These are phyloP conservation scores for Hymenopus coronatus DNA, from an alignment of 2,888 invertebrate genomes.

Conservation along the genomic window DNA sequence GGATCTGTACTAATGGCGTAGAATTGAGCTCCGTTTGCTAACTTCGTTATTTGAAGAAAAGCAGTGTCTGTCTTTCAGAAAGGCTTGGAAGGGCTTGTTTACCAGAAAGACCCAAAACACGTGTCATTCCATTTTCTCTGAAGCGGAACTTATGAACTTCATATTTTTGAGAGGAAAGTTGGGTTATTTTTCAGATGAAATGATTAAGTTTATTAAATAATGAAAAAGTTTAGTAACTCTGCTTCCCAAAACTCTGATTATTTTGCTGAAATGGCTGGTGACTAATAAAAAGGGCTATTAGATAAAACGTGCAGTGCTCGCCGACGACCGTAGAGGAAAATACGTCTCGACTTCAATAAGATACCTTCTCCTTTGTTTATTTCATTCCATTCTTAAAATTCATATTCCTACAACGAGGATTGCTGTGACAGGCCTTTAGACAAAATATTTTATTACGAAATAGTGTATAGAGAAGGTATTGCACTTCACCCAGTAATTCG, in stretches of 20 bases:
- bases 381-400: too few relatives aligned
- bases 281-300: too few relatives aligned
- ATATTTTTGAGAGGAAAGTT: background rate
- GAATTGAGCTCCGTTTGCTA: constrained; percentile 9
- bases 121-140: background rate
- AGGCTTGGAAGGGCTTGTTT: background rate
- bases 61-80: background rate
- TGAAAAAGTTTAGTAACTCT: background rate
- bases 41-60: constrained; percentile 9
- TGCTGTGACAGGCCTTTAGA: too few relatives aligned
- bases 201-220: background rate
- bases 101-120: background rate
- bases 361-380: too few relatives aligned
- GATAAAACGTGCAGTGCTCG: too few relatives aligned
- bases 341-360: too few relatives aligned
- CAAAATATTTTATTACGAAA: too few relatives aligned
- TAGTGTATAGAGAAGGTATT: too few relatives aligned
- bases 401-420: too few relatives aligned
- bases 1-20: background rate
- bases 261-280: background rate
- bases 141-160: background rate
- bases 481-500: too few relatives aligned
- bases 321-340: too few relatives aligned
- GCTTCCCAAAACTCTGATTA: background rate
- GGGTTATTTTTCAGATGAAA: background rate